Base-by-base conservation (phyloP, 2,888 invertebrate species). In the Corbicula japonica region DNA sequence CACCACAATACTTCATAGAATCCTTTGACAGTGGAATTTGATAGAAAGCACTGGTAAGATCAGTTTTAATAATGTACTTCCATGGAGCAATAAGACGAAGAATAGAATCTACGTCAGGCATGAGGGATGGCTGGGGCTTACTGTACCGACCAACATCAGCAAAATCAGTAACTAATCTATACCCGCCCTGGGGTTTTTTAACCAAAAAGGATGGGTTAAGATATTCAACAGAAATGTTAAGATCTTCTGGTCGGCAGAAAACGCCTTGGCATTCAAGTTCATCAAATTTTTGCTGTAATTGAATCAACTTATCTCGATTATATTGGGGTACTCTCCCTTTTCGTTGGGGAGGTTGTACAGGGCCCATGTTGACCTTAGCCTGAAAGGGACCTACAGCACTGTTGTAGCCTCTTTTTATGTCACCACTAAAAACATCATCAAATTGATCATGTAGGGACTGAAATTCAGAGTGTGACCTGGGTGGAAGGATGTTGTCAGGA, bases 291-390 rank as follows among this genome's bases (percentile, higher is more conserved):
- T 75, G 38, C 34, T 85, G 81, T 3, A 86, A 66, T 48, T 76
- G 71, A 6, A 56, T 68, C 1, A 83, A 44, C 28, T 77, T 62
- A n/a, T 80, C 58, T 10, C 74, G 48, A 12, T 65, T 44, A 46
- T 85, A 86, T 56, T 82, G 84, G 0, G 86, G 83, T 10, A 85
- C 21, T 6, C 83, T 41, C 10, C 83, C 83, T 50, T 84, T 83
- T 5, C 81, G 54, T 50, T 83, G 81, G 4, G 84, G 83, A 8
- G 46, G 83, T 50, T 75, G 77, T 15, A 79, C 73, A 23, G 86
- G 85, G 15, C 86, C 86, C 83, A 87, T 86, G 56, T 85, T 85
- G 1, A 85, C 78, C 1, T 66, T 48, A 8, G 84, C 79, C 38
- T 86, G 12, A 62, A 84, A 83, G 4, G 71, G 54, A 0, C 86